Base-by-base conservation (phyloP, 2,888 invertebrate genomes). In the Charanyca ferruginea region DNA sequence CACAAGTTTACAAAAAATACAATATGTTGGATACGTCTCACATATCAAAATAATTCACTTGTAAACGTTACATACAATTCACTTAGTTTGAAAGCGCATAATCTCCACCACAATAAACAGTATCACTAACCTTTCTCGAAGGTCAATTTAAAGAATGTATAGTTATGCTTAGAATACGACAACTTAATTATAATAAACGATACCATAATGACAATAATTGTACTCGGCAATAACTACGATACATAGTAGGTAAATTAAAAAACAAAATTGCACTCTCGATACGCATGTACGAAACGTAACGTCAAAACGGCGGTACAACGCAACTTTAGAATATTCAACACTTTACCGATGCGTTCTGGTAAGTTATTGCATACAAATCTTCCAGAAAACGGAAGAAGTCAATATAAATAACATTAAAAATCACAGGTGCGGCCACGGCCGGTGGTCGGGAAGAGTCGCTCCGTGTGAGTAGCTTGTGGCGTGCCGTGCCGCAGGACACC, bases 121-220 rank as follows among this genome's bases (percentile, higher is more conserved):
- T 95, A 95, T 95, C 95, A 95, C 95, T 95, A 95, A 95, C 95
- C 95, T 95, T 95, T 89, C 94, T 79, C 89, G 91, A 95, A 95
- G 95, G 95, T 95, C 94, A 95, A 95, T 94, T 88, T 86, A 94
- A 93, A 95, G 95, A 95, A 95, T 95, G 95, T 95, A 94, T 94
- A 93, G 94, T 93, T 94, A 94, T 90, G 93, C 94, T 93, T 94
- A 94, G 85, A 92, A 92, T 92, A 93, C 89, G 89, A 91, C 87
- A 91, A 94, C 93, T 92, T 93, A 94, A 93, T 73, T 69, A 75
- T 75, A 86, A 90, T 91, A 91, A 90, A 91, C 87, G 87, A 89
- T 89, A 90, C 86, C 85, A 88, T 89, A 88, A 87, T 87, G 86
- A 88, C 89, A 90, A 89, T 89, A 90, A 90, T 93, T 93, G 93